Percentiles rank a stretch among this genome's conserved stretches.
Conservation (phyloP, 2,797 vertebrate genomes). For the Phalloptychus januarius region DNA sequence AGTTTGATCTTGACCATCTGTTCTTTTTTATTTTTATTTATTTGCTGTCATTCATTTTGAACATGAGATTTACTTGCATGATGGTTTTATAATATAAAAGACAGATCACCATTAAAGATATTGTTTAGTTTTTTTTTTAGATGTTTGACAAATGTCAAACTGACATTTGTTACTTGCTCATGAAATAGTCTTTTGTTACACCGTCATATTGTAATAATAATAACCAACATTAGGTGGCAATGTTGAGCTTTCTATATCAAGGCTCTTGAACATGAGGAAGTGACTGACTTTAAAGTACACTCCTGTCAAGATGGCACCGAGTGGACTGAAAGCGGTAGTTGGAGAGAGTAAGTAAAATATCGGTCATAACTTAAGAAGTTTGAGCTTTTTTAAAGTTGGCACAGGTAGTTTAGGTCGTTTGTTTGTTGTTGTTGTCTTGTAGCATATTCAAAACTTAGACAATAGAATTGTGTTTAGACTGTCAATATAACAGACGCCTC, state of each 20-base stretch:
- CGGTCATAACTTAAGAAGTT: neutral
- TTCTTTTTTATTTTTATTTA: neutral
- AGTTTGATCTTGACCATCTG: conserved; percentile 15
- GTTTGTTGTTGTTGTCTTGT: rapidly evolving
- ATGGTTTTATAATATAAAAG: conserved; percentile 2
- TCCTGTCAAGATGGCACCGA: conserved; percentile 83
- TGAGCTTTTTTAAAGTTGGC: neutral
- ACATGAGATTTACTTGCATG: neutral
- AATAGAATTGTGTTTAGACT: neutral
- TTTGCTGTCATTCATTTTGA: conserved; percentile 3
- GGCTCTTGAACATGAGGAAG: conserved; percentile 59
- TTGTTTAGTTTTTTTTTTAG: conserved; percentile 5
- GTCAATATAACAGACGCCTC: conserved; percentile 24
- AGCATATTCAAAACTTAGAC: neutral
- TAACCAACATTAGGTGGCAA: conserved; percentile 22
- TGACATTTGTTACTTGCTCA: neutral
- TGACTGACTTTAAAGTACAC: conserved; percentile 43
- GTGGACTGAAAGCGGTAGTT: conserved; percentile 82
- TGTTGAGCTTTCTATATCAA: conserved; percentile 20
- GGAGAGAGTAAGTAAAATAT: conserved; percentile 81
- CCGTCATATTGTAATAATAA: neutral
- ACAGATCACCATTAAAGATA: neutral
- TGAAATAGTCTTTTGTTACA: neutral
- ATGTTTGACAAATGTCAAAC: no score
- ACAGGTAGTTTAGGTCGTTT: rapidly evolving